These are phyloP conservation scores for Noctilio leporinus DNA, from an alignment of 2,113 vertebrate genomes.

Conservation along the genomic window DNA sequence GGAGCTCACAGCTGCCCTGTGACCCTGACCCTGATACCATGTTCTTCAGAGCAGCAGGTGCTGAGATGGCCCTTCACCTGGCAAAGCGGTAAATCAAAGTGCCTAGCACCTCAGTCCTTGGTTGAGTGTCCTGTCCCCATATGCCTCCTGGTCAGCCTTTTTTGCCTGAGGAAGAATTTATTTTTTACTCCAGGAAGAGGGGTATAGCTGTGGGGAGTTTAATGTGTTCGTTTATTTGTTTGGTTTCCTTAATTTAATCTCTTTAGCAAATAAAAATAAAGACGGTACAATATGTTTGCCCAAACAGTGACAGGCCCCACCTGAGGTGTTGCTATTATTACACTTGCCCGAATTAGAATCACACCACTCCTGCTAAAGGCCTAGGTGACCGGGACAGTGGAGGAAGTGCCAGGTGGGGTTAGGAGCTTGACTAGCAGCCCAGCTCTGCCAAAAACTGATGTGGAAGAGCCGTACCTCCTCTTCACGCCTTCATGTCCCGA, in stretches of 20 bases:
- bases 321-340: constrained; percentile 65
- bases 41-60: neutral
- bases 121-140: constrained; percentile 41
- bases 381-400: neutral
- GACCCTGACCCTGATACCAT: neutral
- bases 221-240: constrained; percentile 57
- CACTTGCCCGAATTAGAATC: constrained; percentile 74
- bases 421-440: neutral
- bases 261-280: constrained; percentile 70
- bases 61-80: neutral
- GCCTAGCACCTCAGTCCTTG: neutral
- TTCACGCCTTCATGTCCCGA: neutral
- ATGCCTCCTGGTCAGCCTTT: constrained; percentile 27
- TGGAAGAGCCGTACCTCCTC: neutral
- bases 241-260: constrained; percentile 74
- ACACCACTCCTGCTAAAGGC: neutral
- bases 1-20: neutral
- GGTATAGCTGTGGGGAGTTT: constrained; percentile 26
- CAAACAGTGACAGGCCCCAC: constrained; percentile 36
- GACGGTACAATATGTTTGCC: constrained; percentile 57
- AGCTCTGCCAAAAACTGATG: neutral
- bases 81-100: neutral
- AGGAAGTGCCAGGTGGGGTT: neutral
- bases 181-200: constrained; percentile 54
- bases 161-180: constrained; percentile 13